phyloP scores from a whole-genome alignment of 2,797 vertebrate genomes.

The Epinephelus malabaricus region DNA sequence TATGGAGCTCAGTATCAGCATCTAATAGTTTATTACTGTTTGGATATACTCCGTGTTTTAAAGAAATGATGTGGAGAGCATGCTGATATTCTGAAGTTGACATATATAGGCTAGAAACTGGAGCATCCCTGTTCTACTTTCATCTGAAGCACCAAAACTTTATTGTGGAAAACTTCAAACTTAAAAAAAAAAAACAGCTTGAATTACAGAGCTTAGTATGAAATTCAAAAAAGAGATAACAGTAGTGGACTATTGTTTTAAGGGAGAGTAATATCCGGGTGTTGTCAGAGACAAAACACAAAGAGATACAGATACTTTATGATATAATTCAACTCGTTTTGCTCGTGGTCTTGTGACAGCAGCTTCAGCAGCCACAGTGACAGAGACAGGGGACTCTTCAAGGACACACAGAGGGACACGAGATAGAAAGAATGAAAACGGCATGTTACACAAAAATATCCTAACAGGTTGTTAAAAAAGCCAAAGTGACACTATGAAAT shows the following conservation, averaged over 20 bases:
- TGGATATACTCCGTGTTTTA: not conserved
- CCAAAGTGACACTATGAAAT: not conserved
- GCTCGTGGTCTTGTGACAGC: conserved; percentile 4
- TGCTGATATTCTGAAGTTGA: conserved; percentile 33
- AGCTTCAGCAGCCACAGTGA: conserved; percentile 1
- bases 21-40: not conserved
- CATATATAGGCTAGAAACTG: conserved; percentile 68
- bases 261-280: not conserved
- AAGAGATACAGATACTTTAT: not conserved
- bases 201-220: not conserved
- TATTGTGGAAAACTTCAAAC: not conserved
- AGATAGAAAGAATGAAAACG: not conserved
- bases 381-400: not conserved
- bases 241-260: not conserved
- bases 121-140: conserved; percentile 67
- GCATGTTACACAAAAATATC: not conserved
- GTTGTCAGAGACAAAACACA: conserved; percentile 13
- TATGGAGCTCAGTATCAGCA: not conserved
- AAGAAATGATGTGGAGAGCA: not conserved
- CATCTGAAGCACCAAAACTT: conserved; percentile 27
- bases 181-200: not conserved
- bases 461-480: not conserved
- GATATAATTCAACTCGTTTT: not conserved
- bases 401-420: not conserved
- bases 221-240: not conserved